A percentile compares a stretch with the other conserved stretches of the same genome.
phyloP scores from a whole-genome alignment of 2,888 invertebrate genomes.

The Scaptomyza caliginosa region DNA sequence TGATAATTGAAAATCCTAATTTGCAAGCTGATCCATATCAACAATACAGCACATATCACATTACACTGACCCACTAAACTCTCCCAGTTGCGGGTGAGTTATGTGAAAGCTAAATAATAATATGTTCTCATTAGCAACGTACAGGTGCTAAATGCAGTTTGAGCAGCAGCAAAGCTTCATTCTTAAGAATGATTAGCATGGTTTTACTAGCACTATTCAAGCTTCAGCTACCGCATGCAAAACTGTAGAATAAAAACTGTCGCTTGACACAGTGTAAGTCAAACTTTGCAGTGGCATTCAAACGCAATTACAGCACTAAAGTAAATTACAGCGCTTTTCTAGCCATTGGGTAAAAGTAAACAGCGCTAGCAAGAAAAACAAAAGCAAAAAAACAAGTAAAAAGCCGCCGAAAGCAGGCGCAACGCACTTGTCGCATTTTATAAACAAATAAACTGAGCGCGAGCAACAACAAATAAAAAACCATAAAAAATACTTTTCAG shows the following conservation, averaged over 20 bases:
- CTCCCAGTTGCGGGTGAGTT: slow-evolving; percentile 16
- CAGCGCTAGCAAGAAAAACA: slow-evolving; percentile 12
- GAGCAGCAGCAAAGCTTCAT: neutral
- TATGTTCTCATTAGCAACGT: slow-evolving; percentile 9
- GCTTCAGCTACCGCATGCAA: neutral
- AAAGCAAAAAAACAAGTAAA: slow-evolving; percentile 10
- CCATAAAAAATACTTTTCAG: slow-evolving; percentile 11
- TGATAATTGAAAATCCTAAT: slow-evolving; percentile 43
- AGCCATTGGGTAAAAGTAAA: slow-evolving; percentile 31
- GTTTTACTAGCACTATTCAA: neutral
- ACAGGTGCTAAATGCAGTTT: slow-evolving; percentile 10
- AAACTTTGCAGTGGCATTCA: slow-evolving; percentile 4
- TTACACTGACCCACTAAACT: slow-evolving; percentile 39
- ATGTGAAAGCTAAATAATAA: slow-evolving; percentile 53
- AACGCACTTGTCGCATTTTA: slow-evolving; percentile 32
- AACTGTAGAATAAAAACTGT: neutral
- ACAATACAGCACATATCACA: slow-evolving; percentile 1
- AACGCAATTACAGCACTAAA: neutral
- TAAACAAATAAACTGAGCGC: slow-evolving; percentile 52
- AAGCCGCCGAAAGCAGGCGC: slow-evolving; percentile 8
- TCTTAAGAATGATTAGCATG: neutral
- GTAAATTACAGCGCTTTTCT: slow-evolving; percentile 17
- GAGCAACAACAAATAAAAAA: slow-evolving; percentile 5
- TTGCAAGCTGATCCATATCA: slow-evolving; percentile 50
- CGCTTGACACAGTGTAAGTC: neutral